Evolutionary conservation across 2,888 invertebrate species (phyloP).

Genomic region (Neoascia interrupta): DNA sequence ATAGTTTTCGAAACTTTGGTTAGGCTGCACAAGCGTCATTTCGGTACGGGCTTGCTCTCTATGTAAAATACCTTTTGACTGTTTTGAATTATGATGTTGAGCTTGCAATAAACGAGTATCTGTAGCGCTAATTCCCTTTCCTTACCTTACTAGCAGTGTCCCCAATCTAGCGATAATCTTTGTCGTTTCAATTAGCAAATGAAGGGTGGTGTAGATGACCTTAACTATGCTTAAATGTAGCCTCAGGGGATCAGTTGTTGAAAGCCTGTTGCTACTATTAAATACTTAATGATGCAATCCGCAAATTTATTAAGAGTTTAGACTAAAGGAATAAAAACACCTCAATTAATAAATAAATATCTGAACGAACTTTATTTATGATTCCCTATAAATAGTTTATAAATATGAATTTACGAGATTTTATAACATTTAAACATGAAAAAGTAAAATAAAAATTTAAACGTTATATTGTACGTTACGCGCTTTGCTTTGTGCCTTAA

Average conservation of each 20-base stretch:
- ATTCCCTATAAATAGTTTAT: conserved; percentile 45
- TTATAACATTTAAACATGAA: conserved; percentile 20
- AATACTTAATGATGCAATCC: too few species aligned
- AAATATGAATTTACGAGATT: conserved; percentile 39
- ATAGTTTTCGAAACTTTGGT: conserved; percentile 70
- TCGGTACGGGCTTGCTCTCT: background rate
- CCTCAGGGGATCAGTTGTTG: background rate
- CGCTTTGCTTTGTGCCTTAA: conserved; percentile 47
- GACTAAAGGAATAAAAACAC: background rate
- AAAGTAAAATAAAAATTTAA: conserved; percentile 38
- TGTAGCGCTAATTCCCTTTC: too few species aligned
- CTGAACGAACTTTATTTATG: conserved; percentile 13
- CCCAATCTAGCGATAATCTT: background rate
- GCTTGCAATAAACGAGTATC: background rate
- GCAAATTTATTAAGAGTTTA: too few species aligned
- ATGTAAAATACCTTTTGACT: conserved; percentile 81
- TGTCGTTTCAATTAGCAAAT: too few species aligned
- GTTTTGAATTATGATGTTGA: background rate
- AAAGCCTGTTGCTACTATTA: background rate
- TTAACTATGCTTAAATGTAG: background rate
- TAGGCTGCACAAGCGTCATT: too few species aligned
- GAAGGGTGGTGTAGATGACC: too few species aligned
- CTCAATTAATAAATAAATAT: conserved; percentile 22
- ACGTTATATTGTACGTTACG: conserved; percentile 56
- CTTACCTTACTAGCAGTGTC: too few species aligned